phyloP scores from a whole-genome alignment of 2,113 vertebrate species.

The Catharus bicknelli region DNA sequence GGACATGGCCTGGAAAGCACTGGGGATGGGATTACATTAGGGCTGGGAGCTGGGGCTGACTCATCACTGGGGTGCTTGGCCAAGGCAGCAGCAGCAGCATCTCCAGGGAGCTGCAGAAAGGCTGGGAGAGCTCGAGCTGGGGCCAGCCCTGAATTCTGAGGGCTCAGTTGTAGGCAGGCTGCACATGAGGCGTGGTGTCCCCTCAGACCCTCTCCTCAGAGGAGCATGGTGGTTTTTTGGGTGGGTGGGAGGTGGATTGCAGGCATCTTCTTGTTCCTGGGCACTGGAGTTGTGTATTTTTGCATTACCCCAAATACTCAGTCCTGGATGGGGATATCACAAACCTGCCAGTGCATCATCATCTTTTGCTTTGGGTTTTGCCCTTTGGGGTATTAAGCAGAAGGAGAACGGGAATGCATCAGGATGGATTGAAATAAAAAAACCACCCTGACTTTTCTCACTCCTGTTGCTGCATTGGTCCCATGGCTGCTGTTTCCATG shows the following conservation, averaged over 20 bases:
- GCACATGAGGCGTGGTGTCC: background rate
- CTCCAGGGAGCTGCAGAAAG: background rate
- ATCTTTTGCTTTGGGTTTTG: background rate
- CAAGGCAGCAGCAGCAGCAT: background rate
- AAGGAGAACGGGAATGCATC: background rate
- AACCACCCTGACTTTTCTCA: background rate
- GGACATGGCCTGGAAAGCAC: slow-evolving; percentile 32
- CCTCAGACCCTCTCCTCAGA: background rate
- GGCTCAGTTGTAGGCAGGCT: background rate
- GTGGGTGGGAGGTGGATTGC: background rate
- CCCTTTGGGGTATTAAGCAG: background rate
- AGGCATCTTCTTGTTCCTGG: fast-evolving
- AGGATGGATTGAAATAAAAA: background rate
- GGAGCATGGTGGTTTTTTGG: fast-evolving
- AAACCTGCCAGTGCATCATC: background rate
- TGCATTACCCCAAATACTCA: background rate
- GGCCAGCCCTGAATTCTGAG: background rate
- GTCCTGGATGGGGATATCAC: background rate
- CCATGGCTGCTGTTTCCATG: slow-evolving; percentile 40
- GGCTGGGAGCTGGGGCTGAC: slow-evolving; percentile 10
- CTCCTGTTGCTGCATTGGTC: background rate
- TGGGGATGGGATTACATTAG: background rate
- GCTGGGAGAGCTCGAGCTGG: background rate
- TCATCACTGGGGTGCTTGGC: slow-evolving; percentile 2
- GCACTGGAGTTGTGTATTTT: background rate